These are phyloP conservation scores for Drosophila kambysellisi DNA, from an alignment of 2,888 invertebrate genomes.

Conservation along the genomic window DNA sequence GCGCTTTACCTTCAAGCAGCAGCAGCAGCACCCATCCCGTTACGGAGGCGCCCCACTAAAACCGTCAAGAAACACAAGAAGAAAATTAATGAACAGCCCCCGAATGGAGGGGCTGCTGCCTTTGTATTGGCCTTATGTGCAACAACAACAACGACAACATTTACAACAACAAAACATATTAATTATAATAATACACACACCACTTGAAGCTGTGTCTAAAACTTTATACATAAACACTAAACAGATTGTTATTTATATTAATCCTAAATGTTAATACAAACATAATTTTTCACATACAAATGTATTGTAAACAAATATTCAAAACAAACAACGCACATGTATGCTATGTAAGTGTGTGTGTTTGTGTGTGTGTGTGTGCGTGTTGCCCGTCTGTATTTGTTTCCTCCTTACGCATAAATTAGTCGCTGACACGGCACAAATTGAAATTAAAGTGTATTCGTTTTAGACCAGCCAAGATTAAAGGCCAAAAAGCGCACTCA, in stretches of 20 bases:
- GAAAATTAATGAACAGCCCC: constrained; percentile 2
- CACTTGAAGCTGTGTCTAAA: constrained; percentile 48
- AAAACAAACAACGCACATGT: constrained; percentile 45
- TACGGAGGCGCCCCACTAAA: constrained; percentile 39
- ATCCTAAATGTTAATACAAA: constrained; percentile 42
- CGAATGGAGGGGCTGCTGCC: constrained; percentile 31
- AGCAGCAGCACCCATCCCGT: constrained; percentile 46
- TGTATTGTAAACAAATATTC: constrained; percentile 43
- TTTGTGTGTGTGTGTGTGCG: constrained; percentile 3
- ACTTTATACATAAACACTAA: constrained; percentile 18
- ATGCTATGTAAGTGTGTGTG: constrained; percentile 12
- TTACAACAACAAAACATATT: constrained; percentile 15
- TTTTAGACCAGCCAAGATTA: constrained; percentile 8
- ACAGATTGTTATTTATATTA: constrained; percentile 46
- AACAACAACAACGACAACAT: constrained; percentile 28
- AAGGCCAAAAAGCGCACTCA: constrained; percentile 7
- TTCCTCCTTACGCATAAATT: constrained; percentile 8
- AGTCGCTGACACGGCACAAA: constrained; percentile 12
- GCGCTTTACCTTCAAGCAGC: constrained; percentile 80
- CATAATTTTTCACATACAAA: constrained; percentile 23
- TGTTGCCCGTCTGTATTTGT: constrained; percentile 5
- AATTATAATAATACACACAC: constrained; percentile 4
- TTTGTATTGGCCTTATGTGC: constrained; percentile 49
- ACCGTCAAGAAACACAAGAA: not conserved
- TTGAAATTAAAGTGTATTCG: constrained; percentile 16